Conservation (phyloP, 2,888 invertebrate species). For the Acrocera orbiculus region DNA sequence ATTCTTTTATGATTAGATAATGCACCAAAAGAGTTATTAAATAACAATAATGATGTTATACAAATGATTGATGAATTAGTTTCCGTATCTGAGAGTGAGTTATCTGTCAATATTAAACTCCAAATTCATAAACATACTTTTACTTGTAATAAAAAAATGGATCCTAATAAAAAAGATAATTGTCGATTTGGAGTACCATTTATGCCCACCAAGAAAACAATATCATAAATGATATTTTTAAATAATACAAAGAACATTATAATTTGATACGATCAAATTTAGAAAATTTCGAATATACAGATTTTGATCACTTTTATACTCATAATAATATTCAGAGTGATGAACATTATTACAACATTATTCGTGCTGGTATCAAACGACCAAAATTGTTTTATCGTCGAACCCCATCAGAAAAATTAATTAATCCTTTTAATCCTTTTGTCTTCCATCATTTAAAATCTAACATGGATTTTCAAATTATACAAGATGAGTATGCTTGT, state of each 20-base stretch:
- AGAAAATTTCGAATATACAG: constrained; percentile 16
- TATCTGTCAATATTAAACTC: constrained; percentile 16
- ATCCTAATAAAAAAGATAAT: constrained; percentile 11
- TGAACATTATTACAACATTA: constrained; percentile 16
- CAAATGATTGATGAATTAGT: constrained; percentile 7
- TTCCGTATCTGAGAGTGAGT: too few species aligned
- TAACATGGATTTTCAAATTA: constrained; percentile 26
- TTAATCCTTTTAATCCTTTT: constrained; percentile 27
- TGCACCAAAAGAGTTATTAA: constrained; percentile 14
- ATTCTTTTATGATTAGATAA: constrained; percentile 21
- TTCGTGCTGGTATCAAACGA: constrained; percentile 20
- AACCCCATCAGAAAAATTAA: constrained; percentile 22
- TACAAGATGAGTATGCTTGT: constrained; percentile 27
- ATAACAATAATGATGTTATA: constrained; percentile 14
- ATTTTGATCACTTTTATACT: constrained; percentile 18
- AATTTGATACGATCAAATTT: constrained; percentile 15
- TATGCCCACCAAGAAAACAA: constrained; percentile 15
- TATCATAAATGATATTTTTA: constrained; percentile 14
- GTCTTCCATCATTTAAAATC: constrained; percentile 19
- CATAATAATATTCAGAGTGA: constrained; percentile 17
- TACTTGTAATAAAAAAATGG: constrained; percentile 15
- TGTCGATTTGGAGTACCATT: constrained; percentile 22
- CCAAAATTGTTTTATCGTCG: constrained; percentile 23
- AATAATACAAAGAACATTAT: constrained; percentile 11
- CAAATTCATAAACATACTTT: constrained; percentile 15